Base-by-base conservation (phyloP, 2,797 vertebrate species). In the Dendrocincla tyrannina region DNA sequence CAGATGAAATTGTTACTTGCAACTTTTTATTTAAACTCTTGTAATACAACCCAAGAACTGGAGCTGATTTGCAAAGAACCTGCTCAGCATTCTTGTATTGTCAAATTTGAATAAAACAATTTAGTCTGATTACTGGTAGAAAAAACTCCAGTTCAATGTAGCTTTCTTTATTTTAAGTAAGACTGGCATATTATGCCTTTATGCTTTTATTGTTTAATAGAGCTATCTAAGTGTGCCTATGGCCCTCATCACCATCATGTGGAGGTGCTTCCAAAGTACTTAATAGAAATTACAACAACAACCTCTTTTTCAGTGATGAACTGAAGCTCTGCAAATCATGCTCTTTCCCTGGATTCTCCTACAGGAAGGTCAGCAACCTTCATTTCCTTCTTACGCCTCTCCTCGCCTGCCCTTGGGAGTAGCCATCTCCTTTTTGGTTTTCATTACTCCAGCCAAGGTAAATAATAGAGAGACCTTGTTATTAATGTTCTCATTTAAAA, bases 361-460 rank as follows among this genome's bases (percentile, higher is more conserved):
- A 77, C 93, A 96, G 96, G 95, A 97, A 91, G 67, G 94, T 97
- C 94, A 96, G 50, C 72, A 82, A 77, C 85, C 64, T 96, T 80
- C 32, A 50, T 80, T 93, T 64, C 96, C 89, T 89, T 53, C 86
- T 95, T 84, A 91, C 66, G 84, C 87, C 73, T 96, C 78, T 93
- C 86, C 70, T 89, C n/a, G 0, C 53, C 88, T 87, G 86, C 96
- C 88, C 67, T 97, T 93, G 92, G 87, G 96, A 91, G 83, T 93
- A 93, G 92, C 85, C 94, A 76, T 95, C 85, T 93, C 75, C 68
- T 96, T 70, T 95, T 91, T 90, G 77, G 92, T 44, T 86, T 85
- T 77, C 73, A 82, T 88, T 77, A 74, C 91, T 81, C 67, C 81
- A 88, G 91, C 90, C 68, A 93, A 94, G 79, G 92, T 80, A 96